Evolutionary conservation across 2,888 invertebrate genomes (phyloP).

Genomic region (Caenorhabditis sulstoni): DNA sequence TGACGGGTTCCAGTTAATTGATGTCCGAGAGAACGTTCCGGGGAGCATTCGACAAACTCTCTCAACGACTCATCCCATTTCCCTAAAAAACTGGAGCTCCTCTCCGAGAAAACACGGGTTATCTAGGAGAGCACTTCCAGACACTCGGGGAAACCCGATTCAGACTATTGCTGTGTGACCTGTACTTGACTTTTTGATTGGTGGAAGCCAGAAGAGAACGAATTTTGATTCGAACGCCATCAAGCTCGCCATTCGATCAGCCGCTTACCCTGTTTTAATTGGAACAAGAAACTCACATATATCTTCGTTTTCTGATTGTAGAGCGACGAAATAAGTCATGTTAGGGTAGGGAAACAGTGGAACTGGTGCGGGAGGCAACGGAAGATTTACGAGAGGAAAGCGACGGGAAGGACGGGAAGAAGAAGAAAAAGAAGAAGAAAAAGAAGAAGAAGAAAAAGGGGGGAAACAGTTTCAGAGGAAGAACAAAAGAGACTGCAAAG

Average conservation of each 20-base stretch:
- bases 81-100: no score
- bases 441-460: no score
- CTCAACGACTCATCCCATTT: no score
- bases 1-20: no score
- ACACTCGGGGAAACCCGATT: no score
- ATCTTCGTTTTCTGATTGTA: constrained; percentile 14
- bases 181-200: no score
- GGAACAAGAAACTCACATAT: constrained; percentile 26
- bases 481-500: constrained; percentile 23
- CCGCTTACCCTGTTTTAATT: neutral
- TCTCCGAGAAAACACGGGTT: no score
- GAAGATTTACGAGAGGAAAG: constrained; percentile 21
- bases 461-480: constrained; percentile 15
- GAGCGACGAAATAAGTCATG: constrained; percentile 15
- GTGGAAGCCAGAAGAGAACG: neutral
- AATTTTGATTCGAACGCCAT: neutral
- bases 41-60: no score
- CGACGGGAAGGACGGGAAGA: neutral
- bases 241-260: neutral
- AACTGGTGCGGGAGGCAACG: constrained; percentile 2
- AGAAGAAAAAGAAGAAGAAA: neutral
- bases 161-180: no score
- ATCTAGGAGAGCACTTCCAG: no score
- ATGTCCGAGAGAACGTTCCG: no score
- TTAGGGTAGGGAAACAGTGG: neutral